Evolutionary conservation across 2,888 invertebrate species (phyloP).

Genomic region (Achlya flavicornis): DNA sequence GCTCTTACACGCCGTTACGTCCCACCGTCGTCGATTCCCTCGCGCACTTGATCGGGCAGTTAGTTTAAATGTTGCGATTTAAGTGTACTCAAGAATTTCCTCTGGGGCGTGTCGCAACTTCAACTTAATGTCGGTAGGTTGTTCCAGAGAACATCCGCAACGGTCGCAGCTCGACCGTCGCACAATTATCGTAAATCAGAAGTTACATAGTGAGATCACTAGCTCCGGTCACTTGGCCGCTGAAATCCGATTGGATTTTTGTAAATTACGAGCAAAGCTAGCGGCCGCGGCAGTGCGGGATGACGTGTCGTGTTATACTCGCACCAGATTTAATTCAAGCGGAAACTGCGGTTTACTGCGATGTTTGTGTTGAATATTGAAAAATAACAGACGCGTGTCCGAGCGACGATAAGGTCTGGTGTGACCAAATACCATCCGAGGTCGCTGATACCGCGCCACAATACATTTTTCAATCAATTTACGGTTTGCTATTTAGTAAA

Average conservation of each 20-base stretch:
- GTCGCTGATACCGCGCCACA: background rate
- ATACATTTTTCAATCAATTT: too few relatives aligned
- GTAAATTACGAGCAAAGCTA: background rate
- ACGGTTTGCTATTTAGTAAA: too few relatives aligned
- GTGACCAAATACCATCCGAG: background rate
- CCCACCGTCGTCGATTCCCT: background rate
- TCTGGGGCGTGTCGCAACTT: background rate
- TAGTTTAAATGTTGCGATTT: slow-evolving; percentile 1
- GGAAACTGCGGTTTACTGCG: background rate
- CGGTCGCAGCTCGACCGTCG: background rate
- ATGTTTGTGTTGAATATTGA: slow-evolving; percentile 8
- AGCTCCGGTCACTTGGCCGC: background rate
- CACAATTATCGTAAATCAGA: slow-evolving; percentile 2
- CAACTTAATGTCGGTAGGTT: background rate
- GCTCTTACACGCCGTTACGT: background rate
- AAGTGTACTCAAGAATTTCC: background rate
- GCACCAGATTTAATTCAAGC: background rate
- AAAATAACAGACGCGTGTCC: background rate
- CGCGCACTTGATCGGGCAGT: background rate
- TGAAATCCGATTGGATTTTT: background rate
- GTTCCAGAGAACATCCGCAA: background rate
- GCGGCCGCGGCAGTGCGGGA: background rate
- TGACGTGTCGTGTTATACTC: background rate
- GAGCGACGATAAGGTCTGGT: background rate
- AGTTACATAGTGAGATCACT: background rate